These are phyloP conservation scores for Mactra quadrangularis DNA, from an alignment of 1,140 invertebrate genomes.

Conservation along the genomic window DNA sequence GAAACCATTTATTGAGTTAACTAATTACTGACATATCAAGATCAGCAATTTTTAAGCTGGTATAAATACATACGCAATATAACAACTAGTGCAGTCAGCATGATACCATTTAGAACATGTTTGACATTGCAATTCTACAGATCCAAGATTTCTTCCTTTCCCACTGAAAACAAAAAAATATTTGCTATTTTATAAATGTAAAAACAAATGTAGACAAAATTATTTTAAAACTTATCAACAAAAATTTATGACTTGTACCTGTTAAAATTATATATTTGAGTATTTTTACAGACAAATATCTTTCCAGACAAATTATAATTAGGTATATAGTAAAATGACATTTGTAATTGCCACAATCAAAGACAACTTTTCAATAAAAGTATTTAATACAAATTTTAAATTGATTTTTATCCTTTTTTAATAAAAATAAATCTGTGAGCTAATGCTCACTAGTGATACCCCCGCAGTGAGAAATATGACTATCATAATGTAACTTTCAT, in stretches of 20 bases:
- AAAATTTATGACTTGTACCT: background rate
- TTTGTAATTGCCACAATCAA: background rate
- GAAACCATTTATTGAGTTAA: no score
- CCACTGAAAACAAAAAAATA: slow-evolving; percentile 87
- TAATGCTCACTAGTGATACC: no score
- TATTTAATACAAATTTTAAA: no score
- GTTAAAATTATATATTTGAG: background rate
- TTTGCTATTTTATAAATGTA: no score
- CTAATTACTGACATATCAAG: no score
- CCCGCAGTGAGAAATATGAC: no score
- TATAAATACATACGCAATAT: slow-evolving; percentile 88
- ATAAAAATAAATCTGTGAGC: no score
- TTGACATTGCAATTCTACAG: slow-evolving; percentile 94
- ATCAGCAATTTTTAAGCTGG: no score
- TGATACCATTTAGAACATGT: slow-evolving; percentile 96
- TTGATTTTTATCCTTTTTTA: no score
- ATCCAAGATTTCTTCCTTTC: slow-evolving; percentile 95
- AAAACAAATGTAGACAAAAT: background rate
- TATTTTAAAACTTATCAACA: background rate
- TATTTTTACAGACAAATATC: background rate
- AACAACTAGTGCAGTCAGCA: slow-evolving; percentile 95
- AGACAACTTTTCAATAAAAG: no score
- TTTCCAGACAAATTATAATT: background rate
- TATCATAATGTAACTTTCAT: no score
- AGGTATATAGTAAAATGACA: background rate